phyloP scores from a whole-genome alignment of 2,113 vertebrate species.

The Sinocyclocheilus maitianheensis region DNA sequence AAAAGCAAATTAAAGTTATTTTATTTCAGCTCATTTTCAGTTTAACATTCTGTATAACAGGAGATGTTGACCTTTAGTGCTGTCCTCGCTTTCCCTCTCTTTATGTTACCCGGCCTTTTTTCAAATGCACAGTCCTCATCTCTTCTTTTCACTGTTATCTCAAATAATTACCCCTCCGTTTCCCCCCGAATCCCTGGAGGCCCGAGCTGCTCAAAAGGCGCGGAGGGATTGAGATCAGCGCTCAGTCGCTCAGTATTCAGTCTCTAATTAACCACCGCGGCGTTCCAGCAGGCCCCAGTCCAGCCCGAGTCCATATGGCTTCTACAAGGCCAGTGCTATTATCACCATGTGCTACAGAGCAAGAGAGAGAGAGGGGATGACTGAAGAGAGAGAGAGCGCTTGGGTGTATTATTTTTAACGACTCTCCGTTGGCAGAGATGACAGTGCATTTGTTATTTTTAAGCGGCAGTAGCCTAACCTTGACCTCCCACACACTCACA shows the following conservation, averaged over 20 bases:
- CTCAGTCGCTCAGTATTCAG: conserved; percentile 80
- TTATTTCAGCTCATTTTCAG: too few species aligned
- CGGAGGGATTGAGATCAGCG: conserved; percentile 73
- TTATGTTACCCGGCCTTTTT: conserved; percentile 65
- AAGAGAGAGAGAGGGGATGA: conserved; percentile 35
- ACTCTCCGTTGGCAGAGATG: conserved; percentile 69
- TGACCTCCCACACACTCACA: conserved; percentile 56
- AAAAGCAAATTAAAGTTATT: too few species aligned
- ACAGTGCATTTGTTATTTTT: conserved; percentile 77
- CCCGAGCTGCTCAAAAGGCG: conserved; percentile 81
- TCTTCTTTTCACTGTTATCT: conserved; percentile 85
- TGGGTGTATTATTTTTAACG: conserved; percentile 88
- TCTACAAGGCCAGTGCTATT: conserved; percentile 80
- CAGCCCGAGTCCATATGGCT: conserved; percentile 83
- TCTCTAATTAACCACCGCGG: conserved; percentile 92
- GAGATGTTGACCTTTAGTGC: conserved; percentile 87
- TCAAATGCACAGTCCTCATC: conserved; percentile 71
- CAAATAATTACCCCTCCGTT: conserved; percentile 88
- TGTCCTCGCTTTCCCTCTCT: conserved; percentile 35
- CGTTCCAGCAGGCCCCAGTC: conserved; percentile 75
- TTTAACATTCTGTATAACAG: conserved; percentile 66
- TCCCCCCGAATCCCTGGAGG: conserved; percentile 78
- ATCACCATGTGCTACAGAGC: conserved; percentile 79
- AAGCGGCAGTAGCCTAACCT: conserved; percentile 59
- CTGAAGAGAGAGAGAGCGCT: conserved; percentile 24